Evolutionary conservation across 1,140 invertebrate species (phyloP).

Genomic region (Papilio machaon): DNA sequence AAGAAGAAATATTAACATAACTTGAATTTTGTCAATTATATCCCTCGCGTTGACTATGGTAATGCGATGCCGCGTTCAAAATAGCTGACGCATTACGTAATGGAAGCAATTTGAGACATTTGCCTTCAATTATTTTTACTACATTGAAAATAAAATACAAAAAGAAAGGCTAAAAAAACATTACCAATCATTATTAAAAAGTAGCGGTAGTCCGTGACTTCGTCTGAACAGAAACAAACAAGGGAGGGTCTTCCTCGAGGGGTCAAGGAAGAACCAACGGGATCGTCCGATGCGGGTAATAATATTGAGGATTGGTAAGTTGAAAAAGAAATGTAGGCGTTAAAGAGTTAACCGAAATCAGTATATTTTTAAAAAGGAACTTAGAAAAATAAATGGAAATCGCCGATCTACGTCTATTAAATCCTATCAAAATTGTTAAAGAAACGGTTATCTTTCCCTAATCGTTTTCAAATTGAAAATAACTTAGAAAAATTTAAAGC

Average conservation of each 20-base stretch:
- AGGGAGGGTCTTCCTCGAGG: no score
- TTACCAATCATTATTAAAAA: neutral
- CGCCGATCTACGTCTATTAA: no score
- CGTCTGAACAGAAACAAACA: no score
- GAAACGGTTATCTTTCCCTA: neutral
- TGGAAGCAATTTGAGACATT: conserved; percentile 9
- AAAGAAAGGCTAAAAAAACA: neutral
- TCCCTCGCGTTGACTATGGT: neutral
- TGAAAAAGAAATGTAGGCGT: no score
- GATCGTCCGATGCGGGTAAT: no score
- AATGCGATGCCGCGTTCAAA: neutral
- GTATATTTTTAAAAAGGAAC: no score
- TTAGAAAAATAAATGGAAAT: no score
- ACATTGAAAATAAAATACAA: neutral
- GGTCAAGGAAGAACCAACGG: no score
- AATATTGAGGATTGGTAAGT: no score
- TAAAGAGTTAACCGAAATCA: no score
- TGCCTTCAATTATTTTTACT: neutral
- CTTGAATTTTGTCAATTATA: neutral
- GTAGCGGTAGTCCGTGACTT: no score
- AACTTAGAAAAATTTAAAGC: conserved; percentile 11
- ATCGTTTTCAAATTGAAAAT: neutral
- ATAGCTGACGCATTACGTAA: conserved; percentile 8
- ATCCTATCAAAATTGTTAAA: neutral
- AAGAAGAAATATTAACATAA: neutral